Evolutionary conservation across 2,888 invertebrate genomes (phyloP).

Genomic region (Urechis unicinctus): DNA sequence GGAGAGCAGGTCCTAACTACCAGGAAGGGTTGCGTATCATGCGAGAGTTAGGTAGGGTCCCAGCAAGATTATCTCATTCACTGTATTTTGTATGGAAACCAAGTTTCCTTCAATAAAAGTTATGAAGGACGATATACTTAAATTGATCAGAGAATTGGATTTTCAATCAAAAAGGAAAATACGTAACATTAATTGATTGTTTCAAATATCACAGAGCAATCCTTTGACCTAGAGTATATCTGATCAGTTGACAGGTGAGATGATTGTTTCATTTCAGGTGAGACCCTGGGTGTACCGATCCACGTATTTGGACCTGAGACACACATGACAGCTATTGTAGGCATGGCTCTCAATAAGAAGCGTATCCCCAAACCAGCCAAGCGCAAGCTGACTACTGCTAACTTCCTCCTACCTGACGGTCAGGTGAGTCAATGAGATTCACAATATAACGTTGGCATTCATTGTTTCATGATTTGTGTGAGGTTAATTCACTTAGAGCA

Average conservation of each 20-base stretch:
- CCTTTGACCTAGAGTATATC: too few species aligned
- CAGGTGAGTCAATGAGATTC: too few species aligned
- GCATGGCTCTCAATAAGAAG: conserved; percentile 85
- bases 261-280: conserved; percentile 37
- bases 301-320: conserved; percentile 96
- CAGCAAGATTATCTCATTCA: too few species aligned
- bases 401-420: conserved; percentile 75
- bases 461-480: too few species aligned
- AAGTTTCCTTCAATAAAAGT: not conserved
- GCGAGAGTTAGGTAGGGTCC: conserved; percentile 70
- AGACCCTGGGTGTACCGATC: conserved; percentile 77
- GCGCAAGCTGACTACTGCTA: conserved; percentile 76
- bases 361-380: conserved; percentile 58
- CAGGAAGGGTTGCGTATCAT: conserved; percentile 94
- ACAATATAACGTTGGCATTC: too few species aligned
- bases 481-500: too few species aligned
- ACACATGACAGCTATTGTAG: conserved; percentile 99
- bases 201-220: too few species aligned
- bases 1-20: conserved; percentile 97
- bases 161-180: too few species aligned
- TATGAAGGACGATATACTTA: not conserved
- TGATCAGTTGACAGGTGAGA: too few species aligned
- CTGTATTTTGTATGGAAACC: too few species aligned
- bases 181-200: too few species aligned
- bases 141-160: not conserved